These are phyloP conservation scores for Basileuterus tristriatus DNA, from an alignment of 2,797 vertebrate species.

Conservation along the genomic window DNA sequence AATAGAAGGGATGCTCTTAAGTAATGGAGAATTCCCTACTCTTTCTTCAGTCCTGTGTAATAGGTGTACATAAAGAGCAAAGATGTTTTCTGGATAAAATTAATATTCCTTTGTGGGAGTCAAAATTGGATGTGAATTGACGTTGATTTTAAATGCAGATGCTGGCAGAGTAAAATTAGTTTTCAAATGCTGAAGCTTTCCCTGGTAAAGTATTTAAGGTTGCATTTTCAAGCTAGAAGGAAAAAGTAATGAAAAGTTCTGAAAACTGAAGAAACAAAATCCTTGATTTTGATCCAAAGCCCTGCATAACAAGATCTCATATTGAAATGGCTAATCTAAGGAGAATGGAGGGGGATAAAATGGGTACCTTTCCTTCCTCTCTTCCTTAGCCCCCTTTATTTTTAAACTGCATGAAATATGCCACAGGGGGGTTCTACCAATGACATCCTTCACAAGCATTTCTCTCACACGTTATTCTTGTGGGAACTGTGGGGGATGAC, in stretches of 20 bases:
- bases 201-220: conserved; percentile 84
- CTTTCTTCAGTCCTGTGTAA: conserved; percentile 12
- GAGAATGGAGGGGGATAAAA: conserved; percentile 1
- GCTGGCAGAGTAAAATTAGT: conserved; percentile 72
- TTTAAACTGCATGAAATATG: background rate
- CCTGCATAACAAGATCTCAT: conserved; percentile 80
- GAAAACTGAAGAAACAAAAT: conserved; percentile 83
- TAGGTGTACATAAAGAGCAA: conserved; percentile 2
- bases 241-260: conserved; percentile 84
- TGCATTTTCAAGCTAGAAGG: conserved; percentile 79
- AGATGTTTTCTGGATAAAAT: conserved; percentile 69
- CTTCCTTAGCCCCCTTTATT: background rate
- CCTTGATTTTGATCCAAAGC: conserved; percentile 77
- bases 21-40: conserved; percentile 26
- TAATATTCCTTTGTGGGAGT: conserved; percentile 75
- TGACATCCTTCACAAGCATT: background rate
- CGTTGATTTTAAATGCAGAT: conserved; percentile 78
- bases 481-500: background rate
- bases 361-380: background rate
- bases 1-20: background rate
- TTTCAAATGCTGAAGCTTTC: conserved; percentile 70
- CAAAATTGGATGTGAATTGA: conserved; percentile 70
- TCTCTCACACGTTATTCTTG: background rate
- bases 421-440: background rate
- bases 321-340: conserved; percentile 36